Evolutionary conservation across 1,140 invertebrate species (phyloP).

Genomic region (Cherax quadricarinatus): DNA sequence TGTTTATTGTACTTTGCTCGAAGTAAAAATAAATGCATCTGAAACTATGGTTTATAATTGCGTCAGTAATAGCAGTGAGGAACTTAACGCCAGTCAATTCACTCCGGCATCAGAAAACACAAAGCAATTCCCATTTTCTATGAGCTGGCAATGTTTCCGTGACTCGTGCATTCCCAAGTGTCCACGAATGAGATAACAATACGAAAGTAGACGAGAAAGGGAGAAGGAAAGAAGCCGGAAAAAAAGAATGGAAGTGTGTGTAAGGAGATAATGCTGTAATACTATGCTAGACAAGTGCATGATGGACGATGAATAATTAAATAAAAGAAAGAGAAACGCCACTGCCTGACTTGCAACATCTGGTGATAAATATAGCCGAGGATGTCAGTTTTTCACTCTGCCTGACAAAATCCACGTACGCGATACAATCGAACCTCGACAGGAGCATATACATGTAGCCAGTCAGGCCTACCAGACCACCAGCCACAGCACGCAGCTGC

Average conservation of each 20-base stretch:
- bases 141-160: background rate
- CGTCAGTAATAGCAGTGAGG: background rate
- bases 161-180: slow-evolving; percentile 9
- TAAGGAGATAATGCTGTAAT: background rate
- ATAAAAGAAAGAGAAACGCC: slow-evolving; percentile 5
- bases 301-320: background rate
- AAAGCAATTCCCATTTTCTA: slow-evolving; percentile 33
- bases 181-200: background rate
- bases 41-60: no score
- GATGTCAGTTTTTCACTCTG: slow-evolving; percentile 32
- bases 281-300: background rate
- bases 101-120: background rate
- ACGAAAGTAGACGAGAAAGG: background rate
- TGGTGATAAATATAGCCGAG: slow-evolving; percentile 38
- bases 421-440: slow-evolving; percentile 37
- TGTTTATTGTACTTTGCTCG: background rate
- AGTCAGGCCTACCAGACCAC: background rate
- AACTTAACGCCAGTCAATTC: background rate
- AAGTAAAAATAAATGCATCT: no score
- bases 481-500: background rate
- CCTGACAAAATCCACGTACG: slow-evolving; percentile 37
- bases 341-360: background rate
- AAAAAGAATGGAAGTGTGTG: no score
- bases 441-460: background rate
- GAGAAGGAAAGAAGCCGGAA: background rate